Evolutionary conservation across 2,113 vertebrate genomes (phyloP).

Genomic region (Istiophorus platypterus): DNA sequence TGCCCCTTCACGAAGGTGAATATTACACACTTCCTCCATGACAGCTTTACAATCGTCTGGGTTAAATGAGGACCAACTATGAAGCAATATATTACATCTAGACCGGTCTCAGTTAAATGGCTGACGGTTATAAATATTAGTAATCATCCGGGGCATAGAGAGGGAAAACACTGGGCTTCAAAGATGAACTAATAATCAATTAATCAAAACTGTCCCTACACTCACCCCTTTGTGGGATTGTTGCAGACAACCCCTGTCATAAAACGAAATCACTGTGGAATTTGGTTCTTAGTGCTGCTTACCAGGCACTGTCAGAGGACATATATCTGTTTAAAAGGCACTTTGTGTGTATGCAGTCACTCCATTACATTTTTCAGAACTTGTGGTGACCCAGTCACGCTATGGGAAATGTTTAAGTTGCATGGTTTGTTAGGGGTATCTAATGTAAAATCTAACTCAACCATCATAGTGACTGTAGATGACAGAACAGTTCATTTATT

Average conservation of each 20-base stretch:
- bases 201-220: constrained; percentile 84
- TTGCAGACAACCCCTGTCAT: constrained; percentile 68
- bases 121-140: constrained; percentile 87
- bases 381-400: constrained; percentile 10
- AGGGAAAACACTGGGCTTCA: constrained; percentile 80
- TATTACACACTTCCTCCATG: constrained; percentile 70
- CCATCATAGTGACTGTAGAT: constrained; percentile 6
- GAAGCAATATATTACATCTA: constrained; percentile 78
- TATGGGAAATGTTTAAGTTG: constrained; percentile 16
- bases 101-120: constrained; percentile 78
- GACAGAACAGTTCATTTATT: constrained; percentile 29
- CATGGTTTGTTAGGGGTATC: not conserved
- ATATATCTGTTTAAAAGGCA: constrained; percentile 67
- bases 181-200: constrained; percentile 83
- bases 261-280: constrained; percentile 75
- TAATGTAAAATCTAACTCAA: constrained; percentile 31
- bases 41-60: constrained; percentile 81
- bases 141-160: constrained; percentile 67
- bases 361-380: constrained; percentile 6
- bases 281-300: constrained; percentile 61
- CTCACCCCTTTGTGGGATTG: constrained; percentile 74
- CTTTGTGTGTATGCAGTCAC: constrained; percentile 20
- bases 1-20: constrained; percentile 69
- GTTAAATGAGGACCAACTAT: constrained; percentile 82
- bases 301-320: constrained; percentile 59